Conservation (phyloP, 2,113 vertebrate species). For the Phrynosoma platyrhinos region DNA sequence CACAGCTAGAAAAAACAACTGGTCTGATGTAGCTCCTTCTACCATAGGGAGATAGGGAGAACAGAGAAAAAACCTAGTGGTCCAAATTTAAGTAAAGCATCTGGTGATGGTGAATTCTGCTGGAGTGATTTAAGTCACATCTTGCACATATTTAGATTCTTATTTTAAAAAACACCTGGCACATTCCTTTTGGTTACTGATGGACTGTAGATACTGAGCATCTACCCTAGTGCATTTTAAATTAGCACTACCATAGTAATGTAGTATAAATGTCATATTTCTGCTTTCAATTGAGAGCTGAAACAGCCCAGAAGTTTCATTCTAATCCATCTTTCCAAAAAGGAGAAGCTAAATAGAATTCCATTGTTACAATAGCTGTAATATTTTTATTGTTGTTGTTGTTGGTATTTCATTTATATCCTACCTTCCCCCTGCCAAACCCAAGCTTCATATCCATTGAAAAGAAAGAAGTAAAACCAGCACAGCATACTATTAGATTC, state of each 20-base stretch:
- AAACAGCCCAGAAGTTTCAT: neutral
- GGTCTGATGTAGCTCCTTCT: neutral
- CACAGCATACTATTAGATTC: no score
- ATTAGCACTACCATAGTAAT: neutral
- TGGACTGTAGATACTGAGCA: slow-evolving; percentile 14
- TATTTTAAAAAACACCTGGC: slow-evolving; percentile 4
- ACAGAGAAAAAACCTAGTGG: neutral
- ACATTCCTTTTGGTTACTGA: neutral
- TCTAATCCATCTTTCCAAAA: neutral
- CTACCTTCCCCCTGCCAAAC: no score
- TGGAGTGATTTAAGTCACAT: neutral
- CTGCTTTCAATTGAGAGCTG: neutral
- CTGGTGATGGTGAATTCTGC: neutral
- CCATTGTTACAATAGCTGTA: neutral
- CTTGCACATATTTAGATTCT: neutral
- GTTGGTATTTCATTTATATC: no score
- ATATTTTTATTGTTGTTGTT: no score
- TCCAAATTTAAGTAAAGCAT: neutral
- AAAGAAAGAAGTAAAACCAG: no score
- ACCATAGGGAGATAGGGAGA: neutral
- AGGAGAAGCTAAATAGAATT: neutral
- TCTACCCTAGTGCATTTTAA: neutral
- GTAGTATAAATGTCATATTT: neutral
- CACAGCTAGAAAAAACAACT: neutral
- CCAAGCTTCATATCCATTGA: no score